Conservation (phyloP, 2,888 invertebrate genomes). For the Microctonus hyperodae region DNA sequence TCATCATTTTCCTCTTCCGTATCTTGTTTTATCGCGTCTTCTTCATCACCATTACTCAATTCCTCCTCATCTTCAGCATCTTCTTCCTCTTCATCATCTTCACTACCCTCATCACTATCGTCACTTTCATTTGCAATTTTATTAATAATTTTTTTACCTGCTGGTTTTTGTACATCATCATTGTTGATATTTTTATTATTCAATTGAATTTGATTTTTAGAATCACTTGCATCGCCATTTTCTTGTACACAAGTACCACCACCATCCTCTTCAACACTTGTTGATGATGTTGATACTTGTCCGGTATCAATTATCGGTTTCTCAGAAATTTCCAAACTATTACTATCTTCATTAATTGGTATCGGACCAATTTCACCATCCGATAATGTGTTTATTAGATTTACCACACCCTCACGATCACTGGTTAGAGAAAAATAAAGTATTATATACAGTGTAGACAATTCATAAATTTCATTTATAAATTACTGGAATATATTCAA, state of each 20-base stretch:
- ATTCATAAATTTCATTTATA: not conserved
- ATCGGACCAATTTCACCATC: conserved; percentile 73
- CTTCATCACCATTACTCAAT: conserved; percentile 35
- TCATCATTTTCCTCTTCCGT: conserved; percentile 40
- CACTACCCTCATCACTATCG: conserved; percentile 43
- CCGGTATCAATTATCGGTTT: conserved; percentile 68
- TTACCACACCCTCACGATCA: conserved; percentile 80
- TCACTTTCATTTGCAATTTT: conserved; percentile 44
- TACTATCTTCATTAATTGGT: conserved; percentile 71
- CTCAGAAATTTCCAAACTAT: conserved; percentile 67
- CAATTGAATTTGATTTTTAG: conserved; percentile 47
- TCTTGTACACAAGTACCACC: conserved; percentile 45
- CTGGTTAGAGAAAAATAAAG: conserved; percentile 62
- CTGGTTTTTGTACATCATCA: conserved; percentile 54
- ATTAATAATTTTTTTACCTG: conserved; percentile 48
- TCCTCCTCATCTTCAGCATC: conserved; percentile 42
- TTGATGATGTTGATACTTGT: conserved; percentile 56
- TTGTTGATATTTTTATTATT: conserved; percentile 35
- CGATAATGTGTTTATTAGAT: conserved; percentile 78
- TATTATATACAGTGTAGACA: not conserved
- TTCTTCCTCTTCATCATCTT: conserved; percentile 36
- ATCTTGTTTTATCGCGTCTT: conserved; percentile 20
- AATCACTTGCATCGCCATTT: conserved; percentile 46
- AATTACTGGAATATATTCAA: conserved; percentile 28
- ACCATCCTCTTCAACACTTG: conserved; percentile 46